A percentile compares a stretch with the other conserved stretches of the same genome.
Conservation (phyloP, 2,888 invertebrate species). For the Diplolepis rosae region DNA sequence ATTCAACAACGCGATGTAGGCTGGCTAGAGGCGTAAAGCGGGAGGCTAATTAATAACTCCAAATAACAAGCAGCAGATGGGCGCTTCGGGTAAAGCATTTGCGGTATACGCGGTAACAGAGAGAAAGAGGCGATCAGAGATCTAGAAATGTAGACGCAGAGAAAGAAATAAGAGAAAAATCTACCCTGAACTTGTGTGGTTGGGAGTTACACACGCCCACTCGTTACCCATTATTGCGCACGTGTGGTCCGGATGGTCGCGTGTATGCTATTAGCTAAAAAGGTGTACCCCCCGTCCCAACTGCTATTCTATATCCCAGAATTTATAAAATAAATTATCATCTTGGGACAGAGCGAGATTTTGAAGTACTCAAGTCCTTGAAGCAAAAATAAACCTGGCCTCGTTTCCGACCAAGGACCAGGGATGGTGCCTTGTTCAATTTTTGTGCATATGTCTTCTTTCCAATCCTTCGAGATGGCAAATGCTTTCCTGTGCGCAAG, state of each 20-base stretch:
- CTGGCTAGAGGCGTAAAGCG: conserved; percentile 52
- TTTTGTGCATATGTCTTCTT: neutral
- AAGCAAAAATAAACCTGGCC: neutral
- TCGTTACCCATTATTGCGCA: conserved; percentile 67
- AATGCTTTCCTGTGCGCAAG: neutral
- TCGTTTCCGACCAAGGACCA: neutral
- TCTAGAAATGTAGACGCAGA: conserved; percentile 47
- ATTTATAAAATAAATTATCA: conserved; percentile 38
- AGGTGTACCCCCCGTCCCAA: conserved; percentile 51
- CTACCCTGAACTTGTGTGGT: conserved; percentile 46
- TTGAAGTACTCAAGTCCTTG: neutral
- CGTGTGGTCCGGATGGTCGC: conserved; percentile 71
- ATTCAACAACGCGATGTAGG: conserved; percentile 19
- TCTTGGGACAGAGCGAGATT: neutral
- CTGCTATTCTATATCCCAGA: neutral
- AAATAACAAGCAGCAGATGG: conserved; percentile 71
- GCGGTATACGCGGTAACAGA: conserved; percentile 41
- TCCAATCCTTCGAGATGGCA: neutral
- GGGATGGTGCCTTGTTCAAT: neutral
- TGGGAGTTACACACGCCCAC: conserved; percentile 56
- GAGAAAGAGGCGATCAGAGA: conserved; percentile 40
- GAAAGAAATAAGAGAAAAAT: conserved; percentile 33
- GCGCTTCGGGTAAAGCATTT: conserved; percentile 50
- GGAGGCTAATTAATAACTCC: conserved; percentile 68
- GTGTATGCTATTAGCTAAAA: conserved; percentile 70